Conservation (phyloP, 2,888 invertebrate species). For the Drosophila diplacantha region DNA sequence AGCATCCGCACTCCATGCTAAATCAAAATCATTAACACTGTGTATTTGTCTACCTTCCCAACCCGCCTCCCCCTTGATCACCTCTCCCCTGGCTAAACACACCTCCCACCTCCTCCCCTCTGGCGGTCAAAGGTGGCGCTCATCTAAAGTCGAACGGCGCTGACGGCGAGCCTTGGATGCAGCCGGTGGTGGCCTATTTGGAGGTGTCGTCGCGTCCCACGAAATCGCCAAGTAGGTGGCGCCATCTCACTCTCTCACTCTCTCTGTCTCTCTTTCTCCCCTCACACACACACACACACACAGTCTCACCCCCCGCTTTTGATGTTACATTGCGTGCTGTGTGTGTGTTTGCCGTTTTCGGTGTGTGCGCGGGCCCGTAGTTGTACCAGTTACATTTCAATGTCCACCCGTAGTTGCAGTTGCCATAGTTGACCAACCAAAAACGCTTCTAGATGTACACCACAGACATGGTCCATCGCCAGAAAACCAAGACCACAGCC, state of each 20-base stretch:
- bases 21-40: conserved; percentile 40
- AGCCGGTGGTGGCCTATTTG: conserved; percentile 77
- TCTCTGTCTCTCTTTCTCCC: conserved; percentile 7
- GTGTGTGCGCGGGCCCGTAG: conserved; percentile 52
- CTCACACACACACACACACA: conserved; percentile 29
- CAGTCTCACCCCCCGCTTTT: conserved; percentile 28
- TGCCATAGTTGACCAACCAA: conserved; percentile 58
- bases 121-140: conserved; percentile 71
- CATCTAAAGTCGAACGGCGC: conserved; percentile 62
- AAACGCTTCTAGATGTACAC: conserved; percentile 60
- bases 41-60: conserved; percentile 40
- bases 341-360: conserved; percentile 29
- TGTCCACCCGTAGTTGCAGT: conserved; percentile 65
- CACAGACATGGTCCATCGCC: conserved; percentile 3
- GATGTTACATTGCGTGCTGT: conserved; percentile 42
- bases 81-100: neutral
- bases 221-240: conserved; percentile 78
- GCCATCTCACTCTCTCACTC: conserved; percentile 34
- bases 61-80: neutral
- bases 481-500: conserved; percentile 1
- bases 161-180: conserved; percentile 74
- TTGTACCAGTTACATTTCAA: conserved; percentile 62
- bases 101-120: conserved; percentile 1
- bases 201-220: conserved; percentile 78
- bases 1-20: conserved; percentile 26